phyloP scores from a whole-genome alignment of 2,888 invertebrate genomes.

The Melieria picta region DNA sequence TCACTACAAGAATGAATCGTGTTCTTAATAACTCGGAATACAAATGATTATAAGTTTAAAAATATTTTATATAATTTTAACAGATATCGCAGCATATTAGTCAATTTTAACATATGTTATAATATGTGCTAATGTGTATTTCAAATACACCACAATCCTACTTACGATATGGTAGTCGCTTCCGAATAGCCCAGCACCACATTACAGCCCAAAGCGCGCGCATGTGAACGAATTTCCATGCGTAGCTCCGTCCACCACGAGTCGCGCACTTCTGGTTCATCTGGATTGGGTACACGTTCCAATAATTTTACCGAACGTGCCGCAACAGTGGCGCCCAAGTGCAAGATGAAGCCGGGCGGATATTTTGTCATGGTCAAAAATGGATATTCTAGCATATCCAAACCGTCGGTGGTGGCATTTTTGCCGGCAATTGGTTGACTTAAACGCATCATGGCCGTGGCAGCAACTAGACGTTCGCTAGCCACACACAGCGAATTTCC shows the following conservation, averaged over 20 bases:
- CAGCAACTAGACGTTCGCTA: slow-evolving; percentile 71
- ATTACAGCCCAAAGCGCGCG: slow-evolving; percentile 90
- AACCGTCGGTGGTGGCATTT: slow-evolving; percentile 74
- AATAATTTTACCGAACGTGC: slow-evolving; percentile 85
- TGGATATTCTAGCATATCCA: slow-evolving; percentile 94
- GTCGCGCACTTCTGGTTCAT: slow-evolving; percentile 91
- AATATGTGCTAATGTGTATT: background rate
- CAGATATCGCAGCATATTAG: no score
- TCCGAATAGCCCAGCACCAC: slow-evolving; percentile 95
- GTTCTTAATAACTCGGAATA: background rate
- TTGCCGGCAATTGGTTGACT: slow-evolving; percentile 69
- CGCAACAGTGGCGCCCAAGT: slow-evolving; percentile 87
- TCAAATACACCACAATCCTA: slow-evolving; percentile 44
- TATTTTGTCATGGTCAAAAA: slow-evolving; percentile 93
- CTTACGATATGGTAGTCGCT: slow-evolving; percentile 89
- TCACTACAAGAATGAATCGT: slow-evolving; percentile 72
- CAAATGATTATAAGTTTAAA: background rate
- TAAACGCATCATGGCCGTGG: slow-evolving; percentile 69
- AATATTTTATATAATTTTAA: no score
- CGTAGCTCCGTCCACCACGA: slow-evolving; percentile 98
- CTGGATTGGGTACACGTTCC: slow-evolving; percentile 82
- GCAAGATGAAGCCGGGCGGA: slow-evolving; percentile 87
- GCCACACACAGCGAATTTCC: slow-evolving; percentile 79
- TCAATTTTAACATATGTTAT: background rate
- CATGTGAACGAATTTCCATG: slow-evolving; percentile 94